These are phyloP conservation scores for Tetrax tetrax DNA, from an alignment of 2,113 vertebrate species.

Conservation along the genomic window DNA sequence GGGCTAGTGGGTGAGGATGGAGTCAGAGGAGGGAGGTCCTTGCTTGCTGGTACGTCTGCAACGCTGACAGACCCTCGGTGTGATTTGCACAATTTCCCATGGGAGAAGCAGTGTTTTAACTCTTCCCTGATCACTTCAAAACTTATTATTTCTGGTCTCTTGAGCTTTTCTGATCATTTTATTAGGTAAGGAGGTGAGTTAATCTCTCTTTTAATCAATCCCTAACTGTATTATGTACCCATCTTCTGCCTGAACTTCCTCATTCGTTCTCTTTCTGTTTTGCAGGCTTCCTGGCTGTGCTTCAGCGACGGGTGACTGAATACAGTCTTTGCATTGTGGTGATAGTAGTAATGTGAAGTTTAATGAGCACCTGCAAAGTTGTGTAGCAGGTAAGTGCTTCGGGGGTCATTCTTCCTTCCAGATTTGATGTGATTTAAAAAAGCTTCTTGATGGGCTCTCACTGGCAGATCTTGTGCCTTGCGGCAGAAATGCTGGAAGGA, in stretches of 20 bases:
- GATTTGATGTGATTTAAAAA: not conserved
- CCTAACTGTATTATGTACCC: not conserved
- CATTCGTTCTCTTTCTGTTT: not conserved
- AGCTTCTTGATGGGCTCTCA: not conserved
- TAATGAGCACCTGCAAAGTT: constrained; percentile 46
- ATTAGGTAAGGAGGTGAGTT: not conserved
- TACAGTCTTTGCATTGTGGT: not conserved
- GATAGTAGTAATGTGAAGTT: constrained; percentile 10
- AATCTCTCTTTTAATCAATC: constrained; percentile 26
- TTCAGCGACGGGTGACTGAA: not conserved
- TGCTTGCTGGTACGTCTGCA: not conserved
- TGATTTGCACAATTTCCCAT: not conserved
- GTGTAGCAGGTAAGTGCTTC: constrained; percentile 53
- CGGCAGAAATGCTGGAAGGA: constrained; percentile 1
- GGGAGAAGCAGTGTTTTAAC: not conserved
- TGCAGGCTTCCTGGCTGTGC: constrained; percentile 50
- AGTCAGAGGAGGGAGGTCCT: not conserved
- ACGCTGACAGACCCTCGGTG: not conserved
- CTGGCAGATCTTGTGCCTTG: not conserved
- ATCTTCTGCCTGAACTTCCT: constrained; percentile 30
- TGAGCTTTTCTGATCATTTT: not conserved
- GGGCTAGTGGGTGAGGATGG: not conserved
- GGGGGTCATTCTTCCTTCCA: constrained; percentile 1
- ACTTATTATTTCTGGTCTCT: not conserved
- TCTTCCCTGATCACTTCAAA: not conserved